Evolutionary conservation across 2,797 vertebrate species (phyloP).

Genomic region (Echiichthys vipera): DNA sequence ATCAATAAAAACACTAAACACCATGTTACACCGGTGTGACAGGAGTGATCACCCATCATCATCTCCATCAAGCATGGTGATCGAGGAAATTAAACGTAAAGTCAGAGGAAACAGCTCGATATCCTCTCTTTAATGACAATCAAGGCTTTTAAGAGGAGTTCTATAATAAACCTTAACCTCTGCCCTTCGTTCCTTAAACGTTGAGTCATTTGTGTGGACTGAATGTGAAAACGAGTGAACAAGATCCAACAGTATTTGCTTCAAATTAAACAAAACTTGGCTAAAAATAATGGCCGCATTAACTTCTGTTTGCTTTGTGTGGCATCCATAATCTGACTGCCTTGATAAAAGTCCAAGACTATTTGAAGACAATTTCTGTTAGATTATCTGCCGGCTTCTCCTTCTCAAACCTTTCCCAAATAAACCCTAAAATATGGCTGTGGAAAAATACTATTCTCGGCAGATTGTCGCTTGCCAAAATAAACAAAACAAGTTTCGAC

Average conservation of each 20-base stretch:
- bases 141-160: neutral
- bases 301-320: constrained; percentile 28
- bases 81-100: neutral
- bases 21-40: constrained; percentile 12
- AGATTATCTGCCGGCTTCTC: constrained; percentile 55
- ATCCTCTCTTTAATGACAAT: neutral
- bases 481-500: constrained; percentile 58
- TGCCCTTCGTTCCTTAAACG: neutral
- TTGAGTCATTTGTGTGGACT: neutral
- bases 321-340: constrained; percentile 34
- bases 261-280: constrained; percentile 29
- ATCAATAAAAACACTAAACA: constrained; percentile 41
- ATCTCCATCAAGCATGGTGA: neutral
- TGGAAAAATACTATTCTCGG: constrained; percentile 75
- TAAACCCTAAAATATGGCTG: constrained; percentile 54
- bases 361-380: constrained; percentile 49
- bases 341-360: constrained; percentile 38
- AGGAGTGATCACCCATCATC: neutral
- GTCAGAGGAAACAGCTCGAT: neutral
- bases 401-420: constrained; percentile 56
- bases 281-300: neutral
- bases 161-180: neutral
- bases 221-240: neutral
- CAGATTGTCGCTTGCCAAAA: constrained; percentile 16
- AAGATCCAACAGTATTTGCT: constrained; percentile 2